Evolutionary conservation across 1,140 invertebrate species (phyloP).

Genomic region (Goniozus legneri): DNA sequence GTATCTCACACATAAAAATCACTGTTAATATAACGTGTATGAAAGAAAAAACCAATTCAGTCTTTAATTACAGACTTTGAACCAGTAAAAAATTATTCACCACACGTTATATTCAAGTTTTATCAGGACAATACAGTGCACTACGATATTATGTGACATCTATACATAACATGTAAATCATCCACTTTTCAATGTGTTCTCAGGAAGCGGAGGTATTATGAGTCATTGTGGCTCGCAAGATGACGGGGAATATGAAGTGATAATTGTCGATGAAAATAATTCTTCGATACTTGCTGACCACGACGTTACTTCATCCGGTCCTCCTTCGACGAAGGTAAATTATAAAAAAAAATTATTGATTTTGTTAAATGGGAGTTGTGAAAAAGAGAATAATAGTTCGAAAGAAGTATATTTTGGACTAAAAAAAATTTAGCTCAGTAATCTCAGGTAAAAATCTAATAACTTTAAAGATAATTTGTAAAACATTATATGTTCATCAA

Average conservation of each 20-base stretch:
- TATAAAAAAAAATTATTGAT: neutral
- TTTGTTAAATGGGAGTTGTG: too few relatives aligned
- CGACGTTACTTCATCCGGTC: slow-evolving; percentile 67
- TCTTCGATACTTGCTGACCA: slow-evolving; percentile 76
- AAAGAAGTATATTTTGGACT: slow-evolving; percentile 20
- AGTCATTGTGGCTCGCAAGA: slow-evolving; percentile 59
- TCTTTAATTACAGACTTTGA: too few relatives aligned
- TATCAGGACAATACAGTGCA: too few relatives aligned
- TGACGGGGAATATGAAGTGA: slow-evolving; percentile 82
- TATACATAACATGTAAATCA: too few relatives aligned
- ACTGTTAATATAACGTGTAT: too few relatives aligned
- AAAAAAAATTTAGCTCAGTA: slow-evolving; percentile 16
- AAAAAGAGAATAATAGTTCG: slow-evolving; percentile 6
- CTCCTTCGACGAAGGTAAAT: slow-evolving; percentile 80
- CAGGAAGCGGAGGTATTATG: slow-evolving; percentile 48
- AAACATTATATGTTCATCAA: neutral
- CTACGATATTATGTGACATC: too few relatives aligned
- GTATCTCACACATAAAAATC: too few relatives aligned
- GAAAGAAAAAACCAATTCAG: too few relatives aligned
- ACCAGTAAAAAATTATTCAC: too few relatives aligned
- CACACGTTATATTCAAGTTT: too few relatives aligned
- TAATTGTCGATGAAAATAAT: slow-evolving; percentile 86
- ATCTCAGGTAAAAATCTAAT: slow-evolving; percentile 27
- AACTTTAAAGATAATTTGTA: slow-evolving; percentile 1
- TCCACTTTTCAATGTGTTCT: slow-evolving; percentile 28